Conservation (phyloP, 2,113 vertebrate species). For the Hiodon alosoides region DNA sequence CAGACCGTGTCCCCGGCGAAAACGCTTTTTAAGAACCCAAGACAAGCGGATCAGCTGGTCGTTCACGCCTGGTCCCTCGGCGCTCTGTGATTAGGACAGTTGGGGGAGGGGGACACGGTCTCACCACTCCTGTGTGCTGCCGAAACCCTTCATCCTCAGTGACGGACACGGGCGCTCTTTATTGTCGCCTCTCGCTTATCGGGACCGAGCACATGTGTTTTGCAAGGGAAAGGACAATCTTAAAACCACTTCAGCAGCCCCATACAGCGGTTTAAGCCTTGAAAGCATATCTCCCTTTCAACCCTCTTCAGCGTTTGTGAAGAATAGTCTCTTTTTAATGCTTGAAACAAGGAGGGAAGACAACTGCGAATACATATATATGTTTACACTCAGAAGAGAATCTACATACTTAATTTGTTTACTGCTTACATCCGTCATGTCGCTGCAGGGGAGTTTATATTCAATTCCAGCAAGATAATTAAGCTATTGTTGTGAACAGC, state of each 20-base stretch:
- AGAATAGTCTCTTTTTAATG: neutral
- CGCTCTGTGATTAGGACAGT: neutral
- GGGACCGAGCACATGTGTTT: conserved; percentile 41
- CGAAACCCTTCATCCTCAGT: neutral
- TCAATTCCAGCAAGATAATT: conserved; percentile 32
- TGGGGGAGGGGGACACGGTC: neutral
- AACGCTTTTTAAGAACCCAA: conserved; percentile 9
- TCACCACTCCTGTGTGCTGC: neutral
- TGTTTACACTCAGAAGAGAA: conserved; percentile 34
- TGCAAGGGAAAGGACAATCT: conserved; percentile 41
- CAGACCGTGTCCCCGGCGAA: conserved; percentile 5
- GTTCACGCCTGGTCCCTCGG: neutral
- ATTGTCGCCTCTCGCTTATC: conserved; percentile 39
- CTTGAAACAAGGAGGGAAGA: neutral
- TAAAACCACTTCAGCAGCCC: conserved; percentile 32
- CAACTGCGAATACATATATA: neutral
- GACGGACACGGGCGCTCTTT: neutral
- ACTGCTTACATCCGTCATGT: conserved; percentile 46
- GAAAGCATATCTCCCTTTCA: conserved; percentile 40
- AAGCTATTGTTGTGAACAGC: conserved; percentile 28
- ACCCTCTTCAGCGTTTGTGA: neutral
- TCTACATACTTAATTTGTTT: conserved; percentile 53
- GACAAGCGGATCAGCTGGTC: conserved; percentile 1
- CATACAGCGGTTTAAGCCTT: conserved; percentile 32
- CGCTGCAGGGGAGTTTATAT: conserved; percentile 33